A percentile compares a stretch with the other conserved stretches of the same genome.
These are phyloP conservation scores for Phortica variegata DNA, from an alignment of 1,140 invertebrate species.

Conservation along the genomic window DNA sequence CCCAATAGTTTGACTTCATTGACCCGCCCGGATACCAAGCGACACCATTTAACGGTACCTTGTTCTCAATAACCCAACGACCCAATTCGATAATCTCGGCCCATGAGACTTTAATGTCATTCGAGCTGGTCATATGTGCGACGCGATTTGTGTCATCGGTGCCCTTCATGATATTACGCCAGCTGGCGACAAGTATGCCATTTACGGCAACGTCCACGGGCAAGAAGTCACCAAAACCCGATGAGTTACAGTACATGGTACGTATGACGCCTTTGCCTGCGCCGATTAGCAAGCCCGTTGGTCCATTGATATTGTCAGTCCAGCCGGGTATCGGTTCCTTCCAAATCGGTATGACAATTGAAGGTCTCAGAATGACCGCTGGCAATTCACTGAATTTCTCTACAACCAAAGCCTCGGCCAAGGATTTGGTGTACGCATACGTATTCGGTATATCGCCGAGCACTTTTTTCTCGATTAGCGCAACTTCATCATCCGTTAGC, in stretches of 20 bases:
- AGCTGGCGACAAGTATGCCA: constrained; percentile 71
- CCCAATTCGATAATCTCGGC: constrained; percentile 83
- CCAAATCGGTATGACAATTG: constrained; percentile 84
- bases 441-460: constrained; percentile 84
- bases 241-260: constrained; percentile 65
- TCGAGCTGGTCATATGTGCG: constrained; percentile 71
- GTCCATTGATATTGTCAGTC: constrained; percentile 93
- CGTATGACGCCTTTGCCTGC: constrained; percentile 73
- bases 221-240: constrained; percentile 67
- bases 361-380: constrained; percentile 83
- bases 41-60: constrained; percentile 74
- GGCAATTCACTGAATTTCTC: constrained; percentile 76
- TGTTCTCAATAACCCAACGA: constrained; percentile 69
- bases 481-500: constrained; percentile 78
- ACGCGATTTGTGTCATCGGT: constrained; percentile 58
- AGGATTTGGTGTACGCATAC: constrained; percentile 88
- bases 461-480: constrained; percentile 65
- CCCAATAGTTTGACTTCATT: constrained; percentile 76
- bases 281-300: constrained; percentile 69
- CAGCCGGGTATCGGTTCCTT: constrained; percentile 81
- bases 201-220: constrained; percentile 78
- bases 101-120: constrained; percentile 81
- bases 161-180: constrained; percentile 61
- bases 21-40: constrained; percentile 88
- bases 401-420: constrained; percentile 79